A percentile compares a stretch with the other conserved stretches of the same genome.
phyloP scores from a whole-genome alignment of 2,797 vertebrate species.

The Paedocypris micromegethes region DNA sequence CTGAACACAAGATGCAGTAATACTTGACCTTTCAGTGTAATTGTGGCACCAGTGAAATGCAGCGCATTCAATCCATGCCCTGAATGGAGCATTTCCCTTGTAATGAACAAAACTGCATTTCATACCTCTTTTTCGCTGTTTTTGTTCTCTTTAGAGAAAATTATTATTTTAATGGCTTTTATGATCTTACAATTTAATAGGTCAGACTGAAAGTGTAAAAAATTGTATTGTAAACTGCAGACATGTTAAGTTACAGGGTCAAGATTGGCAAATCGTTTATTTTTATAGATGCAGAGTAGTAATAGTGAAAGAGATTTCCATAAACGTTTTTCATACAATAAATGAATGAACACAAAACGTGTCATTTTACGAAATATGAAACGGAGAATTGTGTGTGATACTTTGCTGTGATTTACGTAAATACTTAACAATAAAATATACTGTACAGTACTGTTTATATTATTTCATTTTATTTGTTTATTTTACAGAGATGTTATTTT shows the following conservation, averaged over 20 bases:
- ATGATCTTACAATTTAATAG: conserved; percentile 81
- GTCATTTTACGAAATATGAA: no score
- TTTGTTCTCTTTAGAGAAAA: conserved; percentile 76
- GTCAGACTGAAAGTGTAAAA: conserved; percentile 6
- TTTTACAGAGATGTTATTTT: no score
- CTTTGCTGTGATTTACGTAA: no score
- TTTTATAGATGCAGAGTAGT: conserved; percentile 17
- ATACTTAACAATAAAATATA: no score
- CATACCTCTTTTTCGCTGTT: conserved; percentile 72
- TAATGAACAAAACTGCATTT: conserved; percentile 84
- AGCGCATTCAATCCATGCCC: conserved; percentile 81
- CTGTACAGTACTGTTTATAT: no score
- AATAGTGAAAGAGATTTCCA: conserved; percentile 23
- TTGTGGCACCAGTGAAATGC: conserved; percentile 97
- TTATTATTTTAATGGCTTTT: conserved; percentile 84
- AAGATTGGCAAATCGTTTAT: conserved; percentile 1
- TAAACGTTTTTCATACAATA: conserved; percentile 1
- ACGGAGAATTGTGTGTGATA: no score
- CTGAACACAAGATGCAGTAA: conserved; percentile 97
- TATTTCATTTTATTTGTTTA: no score
- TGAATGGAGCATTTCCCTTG: conserved; percentile 84
- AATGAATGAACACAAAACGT: no score
- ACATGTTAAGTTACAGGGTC: not conserved
- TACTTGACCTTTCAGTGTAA: conserved; percentile 99
- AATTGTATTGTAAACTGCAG: conserved; percentile 20